phyloP scores from a whole-genome alignment of 2,888 invertebrate species.

The Trilocha varians region DNA sequence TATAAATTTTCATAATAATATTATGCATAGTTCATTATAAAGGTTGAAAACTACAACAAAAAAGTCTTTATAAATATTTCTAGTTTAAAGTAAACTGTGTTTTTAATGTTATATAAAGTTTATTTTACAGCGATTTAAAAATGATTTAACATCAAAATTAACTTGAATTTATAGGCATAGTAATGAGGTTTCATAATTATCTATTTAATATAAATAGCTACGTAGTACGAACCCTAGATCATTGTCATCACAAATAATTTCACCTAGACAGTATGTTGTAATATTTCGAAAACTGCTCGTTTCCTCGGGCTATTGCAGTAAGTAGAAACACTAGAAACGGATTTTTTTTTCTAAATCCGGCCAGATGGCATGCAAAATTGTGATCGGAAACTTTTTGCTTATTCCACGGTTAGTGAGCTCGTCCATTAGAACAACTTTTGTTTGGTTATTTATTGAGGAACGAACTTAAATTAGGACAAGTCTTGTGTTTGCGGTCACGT shows the following conservation, averaged over 20 bases:
- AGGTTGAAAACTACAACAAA: too few relatives aligned
- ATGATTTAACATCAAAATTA: too few relatives aligned
- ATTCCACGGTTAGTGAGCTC: conserved; percentile 43
- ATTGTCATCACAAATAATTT: background rate
- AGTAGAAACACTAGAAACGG: background rate
- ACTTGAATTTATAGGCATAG: too few relatives aligned
- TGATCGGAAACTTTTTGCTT: conserved; percentile 30
- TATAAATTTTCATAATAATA: too few relatives aligned
- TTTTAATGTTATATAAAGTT: too few relatives aligned
- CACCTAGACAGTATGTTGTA: background rate
- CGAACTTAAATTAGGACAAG: conserved; percentile 33
- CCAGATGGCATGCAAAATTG: conserved; percentile 29
- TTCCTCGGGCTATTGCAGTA: background rate
- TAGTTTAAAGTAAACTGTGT: too few relatives aligned
- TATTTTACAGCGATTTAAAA: too few relatives aligned
- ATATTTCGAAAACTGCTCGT: background rate
- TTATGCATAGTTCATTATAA: too few relatives aligned
- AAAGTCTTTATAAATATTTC: too few relatives aligned
- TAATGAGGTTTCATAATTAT: too few relatives aligned
- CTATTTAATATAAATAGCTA: too few relatives aligned
- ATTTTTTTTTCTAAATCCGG: conserved; percentile 15
- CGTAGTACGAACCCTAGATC: too few relatives aligned
- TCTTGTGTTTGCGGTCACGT: conserved; percentile 44
- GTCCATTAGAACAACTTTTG: conserved; percentile 25
- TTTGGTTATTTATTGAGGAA: conserved; percentile 31